phyloP scores from a whole-genome alignment of 2,113 vertebrate species.

The Diadophis punctatus region DNA sequence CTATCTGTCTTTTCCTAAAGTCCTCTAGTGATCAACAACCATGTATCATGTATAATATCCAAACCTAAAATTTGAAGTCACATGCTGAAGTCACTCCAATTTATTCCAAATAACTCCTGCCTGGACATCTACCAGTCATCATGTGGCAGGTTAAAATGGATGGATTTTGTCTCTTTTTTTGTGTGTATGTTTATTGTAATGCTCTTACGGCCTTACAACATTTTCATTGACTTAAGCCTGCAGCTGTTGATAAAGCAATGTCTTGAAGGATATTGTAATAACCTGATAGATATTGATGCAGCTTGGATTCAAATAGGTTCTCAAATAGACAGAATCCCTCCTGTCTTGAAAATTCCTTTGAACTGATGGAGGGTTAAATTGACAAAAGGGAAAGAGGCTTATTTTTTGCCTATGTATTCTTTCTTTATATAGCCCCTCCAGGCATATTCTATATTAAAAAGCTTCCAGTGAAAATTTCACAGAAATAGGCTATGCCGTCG shows the following conservation, averaged over 20 bases:
- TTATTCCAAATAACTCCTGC: neutral
- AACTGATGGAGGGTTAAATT: neutral
- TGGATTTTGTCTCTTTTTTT: neutral
- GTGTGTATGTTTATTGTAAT: neutral
- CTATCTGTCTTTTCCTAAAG: neutral
- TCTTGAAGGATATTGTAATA: neutral
- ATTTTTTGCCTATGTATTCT: neutral
- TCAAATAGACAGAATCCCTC: neutral
- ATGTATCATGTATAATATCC: neutral
- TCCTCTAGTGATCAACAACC: neutral
- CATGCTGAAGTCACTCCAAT: neutral
- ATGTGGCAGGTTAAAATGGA: neutral
- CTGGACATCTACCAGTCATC: neutral
- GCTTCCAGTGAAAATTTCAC: neutral
- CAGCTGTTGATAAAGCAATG: neutral
- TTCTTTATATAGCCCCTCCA: neutral
- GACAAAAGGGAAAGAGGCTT: neutral
- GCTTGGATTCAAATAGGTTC: neutral
- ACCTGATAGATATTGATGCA: neutral
- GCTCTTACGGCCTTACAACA: neutral
- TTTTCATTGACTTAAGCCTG: neutral
- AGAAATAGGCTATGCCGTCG: neutral
- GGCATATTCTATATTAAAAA: neutral
- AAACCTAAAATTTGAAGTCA: neutral
- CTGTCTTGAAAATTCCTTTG: neutral